phyloP scores from a whole-genome alignment of 2,797 vertebrate species.

The Neosalanx taihuensis region DNA sequence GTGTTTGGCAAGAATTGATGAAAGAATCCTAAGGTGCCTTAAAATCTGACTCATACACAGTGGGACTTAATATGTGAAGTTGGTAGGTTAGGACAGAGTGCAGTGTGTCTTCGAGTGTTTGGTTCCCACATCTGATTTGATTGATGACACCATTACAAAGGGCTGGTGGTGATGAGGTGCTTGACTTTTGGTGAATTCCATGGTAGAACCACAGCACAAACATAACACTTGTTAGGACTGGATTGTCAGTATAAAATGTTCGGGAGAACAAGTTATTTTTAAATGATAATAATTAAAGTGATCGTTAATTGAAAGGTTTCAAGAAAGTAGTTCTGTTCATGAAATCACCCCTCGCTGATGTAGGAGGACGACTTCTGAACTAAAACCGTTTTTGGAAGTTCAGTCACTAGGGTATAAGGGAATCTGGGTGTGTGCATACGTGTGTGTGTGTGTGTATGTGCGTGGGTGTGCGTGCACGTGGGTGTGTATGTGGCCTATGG shows the following conservation, averaged over 20 bases:
- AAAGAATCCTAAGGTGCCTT: constrained; percentile 78
- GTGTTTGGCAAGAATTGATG: constrained; percentile 68
- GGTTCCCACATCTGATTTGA: constrained; percentile 7
- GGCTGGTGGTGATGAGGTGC: neutral
- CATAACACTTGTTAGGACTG: neutral
- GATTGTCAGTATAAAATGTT: neutral
- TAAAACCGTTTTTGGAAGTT: neutral
- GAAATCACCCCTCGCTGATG: neutral
- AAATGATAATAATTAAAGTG: neutral
- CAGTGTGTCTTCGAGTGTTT: constrained; percentile 48
- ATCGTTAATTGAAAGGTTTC: neutral
- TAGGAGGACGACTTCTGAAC: neutral
- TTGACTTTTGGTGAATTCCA: neutral
- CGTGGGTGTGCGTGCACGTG: neutral
- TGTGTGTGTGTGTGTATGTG: constrained; percentile 8
- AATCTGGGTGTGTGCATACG: neutral
- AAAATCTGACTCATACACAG: constrained; percentile 59
- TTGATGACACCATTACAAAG: constrained; percentile 1
- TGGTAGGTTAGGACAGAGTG: constrained; percentile 41
- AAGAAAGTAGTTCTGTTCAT: neutral
- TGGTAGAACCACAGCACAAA: constrained; percentile 9
- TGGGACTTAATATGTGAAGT: constrained; percentile 51
- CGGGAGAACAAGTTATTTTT: too few relatives aligned
- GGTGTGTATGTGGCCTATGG: neutral
- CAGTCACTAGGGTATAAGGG: neutral